Evolutionary conservation across 1,140 invertebrate genomes (phyloP).

Genomic region (Drosophila funebris): DNA sequence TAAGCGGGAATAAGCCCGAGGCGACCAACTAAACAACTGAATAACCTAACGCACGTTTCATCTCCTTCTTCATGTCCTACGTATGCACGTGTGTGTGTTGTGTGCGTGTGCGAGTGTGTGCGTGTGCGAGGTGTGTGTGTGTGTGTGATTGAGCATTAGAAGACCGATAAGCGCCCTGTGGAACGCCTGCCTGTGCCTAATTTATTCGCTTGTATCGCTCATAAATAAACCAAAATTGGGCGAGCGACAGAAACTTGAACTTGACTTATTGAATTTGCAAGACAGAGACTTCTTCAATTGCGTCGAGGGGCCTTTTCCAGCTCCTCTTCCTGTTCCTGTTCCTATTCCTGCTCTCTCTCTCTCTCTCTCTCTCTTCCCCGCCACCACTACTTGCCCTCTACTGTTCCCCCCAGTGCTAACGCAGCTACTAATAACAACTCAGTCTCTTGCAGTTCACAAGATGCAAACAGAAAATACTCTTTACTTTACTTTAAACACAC

Average conservation of each 20-base stretch:
- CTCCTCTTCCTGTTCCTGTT: background rate
- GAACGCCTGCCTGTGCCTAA: slow-evolving; percentile 54
- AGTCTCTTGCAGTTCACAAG: background rate
- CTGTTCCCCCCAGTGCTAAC: too few species aligned
- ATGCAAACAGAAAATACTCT: too few species aligned
- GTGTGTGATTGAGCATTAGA: slow-evolving; percentile 11
- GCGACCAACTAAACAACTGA: slow-evolving; percentile 47
- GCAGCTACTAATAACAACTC: background rate
- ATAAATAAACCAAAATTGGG: slow-evolving; percentile 78
- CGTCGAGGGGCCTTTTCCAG: slow-evolving; percentile 26
- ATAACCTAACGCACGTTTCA: slow-evolving; percentile 43
- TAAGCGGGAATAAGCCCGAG: slow-evolving; percentile 55
- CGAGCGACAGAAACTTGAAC: slow-evolving; percentile 48
- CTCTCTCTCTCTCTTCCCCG: too few species aligned
- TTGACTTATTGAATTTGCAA: slow-evolving; percentile 77
- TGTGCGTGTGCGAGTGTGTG: background rate
- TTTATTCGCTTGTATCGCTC: slow-evolving; percentile 77
- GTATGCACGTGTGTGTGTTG: background rate
- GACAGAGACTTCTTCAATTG: slow-evolving; percentile 46
- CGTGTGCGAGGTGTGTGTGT: slow-evolving; percentile 3
- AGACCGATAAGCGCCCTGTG: slow-evolving; percentile 38
- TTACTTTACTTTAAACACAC: too few species aligned
- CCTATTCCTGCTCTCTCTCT: too few species aligned
- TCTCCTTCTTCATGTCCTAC: background rate
- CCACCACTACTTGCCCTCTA: background rate